phyloP scores from a whole-genome alignment of 2,888 invertebrate genomes.

The Eristalis tenax region DNA sequence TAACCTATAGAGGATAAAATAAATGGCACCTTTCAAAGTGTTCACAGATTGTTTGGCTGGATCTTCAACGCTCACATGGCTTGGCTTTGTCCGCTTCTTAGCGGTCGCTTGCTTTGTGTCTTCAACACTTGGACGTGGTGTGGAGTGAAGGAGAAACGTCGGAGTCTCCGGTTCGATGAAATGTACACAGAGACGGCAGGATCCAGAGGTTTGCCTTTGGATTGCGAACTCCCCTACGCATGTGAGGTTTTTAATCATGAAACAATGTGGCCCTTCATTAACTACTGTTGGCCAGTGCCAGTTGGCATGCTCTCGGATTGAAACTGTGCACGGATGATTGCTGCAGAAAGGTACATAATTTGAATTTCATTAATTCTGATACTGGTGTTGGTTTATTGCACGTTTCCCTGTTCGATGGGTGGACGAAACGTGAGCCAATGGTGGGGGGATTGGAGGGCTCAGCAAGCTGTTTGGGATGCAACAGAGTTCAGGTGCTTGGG shows the following conservation, averaged over 20 bases:
- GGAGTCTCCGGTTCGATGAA: conserved; percentile 8
- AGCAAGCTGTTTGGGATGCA: too few species aligned
- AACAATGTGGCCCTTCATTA: conserved; percentile 72
- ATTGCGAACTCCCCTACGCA: conserved; percentile 8
- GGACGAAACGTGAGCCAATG: background rate
- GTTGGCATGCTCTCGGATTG: conserved; percentile 46
- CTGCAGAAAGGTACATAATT: conserved; percentile 48
- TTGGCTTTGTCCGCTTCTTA: conserved; percentile 19
- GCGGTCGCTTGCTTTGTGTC: conserved; percentile 25
- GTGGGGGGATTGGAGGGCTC: background rate
- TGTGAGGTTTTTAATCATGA: conserved; percentile 70
- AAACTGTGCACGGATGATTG: conserved; percentile 55
- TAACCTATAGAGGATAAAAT: conserved; percentile 72
- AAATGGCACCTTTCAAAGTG: conserved; percentile 72
- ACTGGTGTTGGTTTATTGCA: background rate
- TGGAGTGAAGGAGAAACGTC: background rate
- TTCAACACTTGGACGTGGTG: background rate
- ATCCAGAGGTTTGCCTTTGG: conserved; percentile 23
- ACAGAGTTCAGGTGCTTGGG: too few species aligned
- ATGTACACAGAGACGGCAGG: conserved; percentile 36
- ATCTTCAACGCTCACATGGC: conserved; percentile 61
- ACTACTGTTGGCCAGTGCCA: conserved; percentile 65
- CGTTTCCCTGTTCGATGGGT: background rate
- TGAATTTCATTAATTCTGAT: conserved; percentile 38
- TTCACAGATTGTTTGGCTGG: conserved; percentile 72